Evolutionary conservation across 2,797 vertebrate genomes (phyloP), one percentile per base, ranked within the genome.

Genomic region (Rachycentron canadum): DNA sequence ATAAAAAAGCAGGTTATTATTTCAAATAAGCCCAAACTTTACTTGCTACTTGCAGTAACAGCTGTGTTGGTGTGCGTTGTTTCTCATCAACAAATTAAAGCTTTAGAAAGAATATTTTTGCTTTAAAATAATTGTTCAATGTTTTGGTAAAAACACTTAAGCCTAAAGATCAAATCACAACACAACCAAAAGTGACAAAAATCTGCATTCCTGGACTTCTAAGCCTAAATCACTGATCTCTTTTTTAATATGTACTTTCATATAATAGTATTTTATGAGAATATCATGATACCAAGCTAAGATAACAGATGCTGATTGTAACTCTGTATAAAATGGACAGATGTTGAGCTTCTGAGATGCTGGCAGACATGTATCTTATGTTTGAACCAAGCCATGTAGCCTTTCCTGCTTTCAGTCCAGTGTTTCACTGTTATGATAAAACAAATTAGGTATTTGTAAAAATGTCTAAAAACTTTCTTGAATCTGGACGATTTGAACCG

Each of bases 1-100:
- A 63, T 28, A 71, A 52, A 63, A n/a, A 59, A 56, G 55, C 25
- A 53, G 60, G 38, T 28, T 58, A 38, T 34, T 45, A 28, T 65
- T 53, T 64, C 34, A 72, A 69, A 69, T 40, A 12, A 59, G 0
- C 17, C 9, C n/a, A 9, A 69, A 14, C 11, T 50, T 25, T 50
- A 40, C 14, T 25, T 65, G 52, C 47, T 52, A 9, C 50, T 41
- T 56, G 38, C 19, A 43, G 30, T 17, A 1, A 6, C 12, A 67
- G 32, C 4, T 72, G 2, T 50, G 23, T 23, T 21, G 43, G 2
- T 67, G 1, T 21, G 28, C n/a, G n/a, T 40, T 45, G 2, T 68
- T 5, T 21, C 11, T n/a, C 5, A 12, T 9, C 7, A 55, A 17
- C 28, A 64, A 16, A 65, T 45, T 6, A 43, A 41, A 17, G 14